Percentiles rank a stretch among this genome's conserved stretches.
phyloP scores from a whole-genome alignment of 2,797 vertebrate genomes.

The Pseudomugil tenellus region DNA sequence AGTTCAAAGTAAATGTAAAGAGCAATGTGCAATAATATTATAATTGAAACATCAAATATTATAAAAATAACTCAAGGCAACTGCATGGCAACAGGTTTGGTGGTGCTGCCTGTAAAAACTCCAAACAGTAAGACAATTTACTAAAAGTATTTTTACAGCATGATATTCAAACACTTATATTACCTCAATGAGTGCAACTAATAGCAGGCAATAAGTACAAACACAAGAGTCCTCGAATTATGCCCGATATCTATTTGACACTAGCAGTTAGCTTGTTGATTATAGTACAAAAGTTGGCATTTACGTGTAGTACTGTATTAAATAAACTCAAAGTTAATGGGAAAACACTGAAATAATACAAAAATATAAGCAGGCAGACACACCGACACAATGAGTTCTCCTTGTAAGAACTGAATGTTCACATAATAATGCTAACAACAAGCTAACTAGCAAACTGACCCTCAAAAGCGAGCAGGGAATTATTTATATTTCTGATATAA shows the following conservation, averaged over 20 bases:
- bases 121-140: slow-evolving; percentile 12
- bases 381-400: slow-evolving; percentile 49
- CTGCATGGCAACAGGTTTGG: slow-evolving; percentile 50
- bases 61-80: slow-evolving; percentile 43
- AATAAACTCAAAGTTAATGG: not conserved
- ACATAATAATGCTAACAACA: slow-evolving; percentile 76
- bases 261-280: slow-evolving; percentile 32
- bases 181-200: slow-evolving; percentile 24
- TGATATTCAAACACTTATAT: slow-evolving; percentile 24
- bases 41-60: slow-evolving; percentile 14
- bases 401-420: slow-evolving; percentile 65
- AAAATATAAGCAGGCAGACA: slow-evolving; percentile 8
- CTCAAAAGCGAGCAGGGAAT: slow-evolving; percentile 31
- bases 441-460: slow-evolving; percentile 63
- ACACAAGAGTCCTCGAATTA: slow-evolving; percentile 30
- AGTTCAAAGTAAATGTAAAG: slow-evolving; percentile 22
- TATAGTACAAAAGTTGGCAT: slow-evolving; percentile 26
- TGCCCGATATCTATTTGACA: slow-evolving; percentile 23
- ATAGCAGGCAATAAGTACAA: slow-evolving; percentile 29
- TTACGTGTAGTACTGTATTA: slow-evolving; percentile 14
- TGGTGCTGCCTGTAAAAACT: slow-evolving; percentile 7
- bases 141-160: slow-evolving; percentile 4
- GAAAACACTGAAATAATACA: slow-evolving; percentile 9
- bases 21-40: slow-evolving; percentile 28
- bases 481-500: slow-evolving; percentile 29